Evolutionary conservation across 2,797 vertebrate genomes (phyloP).

Genomic region (Lagodon rhomboides): DNA sequence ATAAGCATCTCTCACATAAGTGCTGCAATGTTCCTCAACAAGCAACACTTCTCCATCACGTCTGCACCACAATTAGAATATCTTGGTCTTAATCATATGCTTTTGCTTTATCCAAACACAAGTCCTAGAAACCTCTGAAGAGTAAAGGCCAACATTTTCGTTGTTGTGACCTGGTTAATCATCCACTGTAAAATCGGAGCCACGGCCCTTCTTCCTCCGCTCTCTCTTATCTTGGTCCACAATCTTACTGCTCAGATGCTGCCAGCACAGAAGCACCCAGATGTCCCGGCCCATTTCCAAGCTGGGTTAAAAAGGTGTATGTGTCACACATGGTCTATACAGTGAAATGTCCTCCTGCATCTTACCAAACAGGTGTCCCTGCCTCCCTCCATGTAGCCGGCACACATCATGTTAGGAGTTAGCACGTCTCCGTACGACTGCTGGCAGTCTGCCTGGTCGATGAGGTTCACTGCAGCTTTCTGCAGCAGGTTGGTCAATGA

Average conservation of each 20-base stretch:
- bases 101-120: background rate
- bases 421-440: constrained; percentile 90
- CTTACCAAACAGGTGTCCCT: constrained; percentile 95
- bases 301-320: constrained; percentile 7
- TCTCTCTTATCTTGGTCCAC: constrained; percentile 17
- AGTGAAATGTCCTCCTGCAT: background rate
- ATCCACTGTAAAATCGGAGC: constrained; percentile 31
- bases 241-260: background rate
- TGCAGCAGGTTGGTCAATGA: constrained; percentile 89
- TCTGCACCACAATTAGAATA: background rate
- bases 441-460: constrained; percentile 90
- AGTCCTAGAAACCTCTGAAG: background rate
- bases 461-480: constrained; percentile 91
- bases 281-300: constrained; percentile 17
- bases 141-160: constrained; percentile 12
- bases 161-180: constrained; percentile 40
- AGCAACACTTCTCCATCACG: constrained; percentile 20
- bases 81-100: background rate
- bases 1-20: constrained; percentile 44
- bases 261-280: constrained; percentile 17
- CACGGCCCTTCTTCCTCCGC: constrained; percentile 18
- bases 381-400: constrained; percentile 90
- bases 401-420: constrained; percentile 92
- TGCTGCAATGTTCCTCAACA: constrained; percentile 43
- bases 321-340: constrained; percentile 8